Evolutionary conservation across 2,797 vertebrate genomes (phyloP), one percentile per base, ranked within the genome.

Genomic region (Sebastes itinus): DNA sequence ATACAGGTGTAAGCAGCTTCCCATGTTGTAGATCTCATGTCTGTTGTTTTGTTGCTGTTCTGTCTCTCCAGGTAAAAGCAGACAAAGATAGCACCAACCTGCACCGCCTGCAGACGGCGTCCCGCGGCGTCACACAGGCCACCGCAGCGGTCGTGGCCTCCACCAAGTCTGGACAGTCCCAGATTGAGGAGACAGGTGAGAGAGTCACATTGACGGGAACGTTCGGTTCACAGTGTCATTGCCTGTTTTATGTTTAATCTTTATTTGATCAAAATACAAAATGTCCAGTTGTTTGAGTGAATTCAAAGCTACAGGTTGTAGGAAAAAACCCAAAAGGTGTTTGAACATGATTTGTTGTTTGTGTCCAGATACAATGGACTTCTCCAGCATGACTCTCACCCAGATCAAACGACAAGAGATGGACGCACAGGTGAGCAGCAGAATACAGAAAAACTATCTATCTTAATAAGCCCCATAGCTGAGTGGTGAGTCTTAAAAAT

Each of bases 391-490:
- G 97, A 99, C 98, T 0, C 96, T 99, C 75, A 99, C 96, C 1
- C 98, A 99, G 95, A 99, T 99, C 91, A 99, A 99, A 92, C 95
- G 98, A 30, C 97, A 99, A 74, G 98, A 99, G 92, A 99, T 99
- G 98, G 97, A 99, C 72, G 96, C 98, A 0, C 98, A 99, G 98
- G 98, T 99, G 88, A 85, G 67, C 78, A 72, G 4, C 56, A 54
- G 6, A 54, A 9, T 3, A 54, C 12, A 25, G 20, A 22, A 52
- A 25, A 27, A 14, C n/a, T 1, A 13, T n/a, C 22, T 1, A 13
- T 42, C 16, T n/a, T 10, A 35, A 11, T 18, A 1, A 38, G n/a
- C 14, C 61, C 20, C n/a, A 6, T 12, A 56, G 38, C 32, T 23
- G 22, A 46, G 33, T 42, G 28, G 22, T 7, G 1, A 49, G 42